Evolutionary conservation across 2,888 invertebrate genomes (phyloP).

Genomic region (Ecdyonurus torrentis): DNA sequence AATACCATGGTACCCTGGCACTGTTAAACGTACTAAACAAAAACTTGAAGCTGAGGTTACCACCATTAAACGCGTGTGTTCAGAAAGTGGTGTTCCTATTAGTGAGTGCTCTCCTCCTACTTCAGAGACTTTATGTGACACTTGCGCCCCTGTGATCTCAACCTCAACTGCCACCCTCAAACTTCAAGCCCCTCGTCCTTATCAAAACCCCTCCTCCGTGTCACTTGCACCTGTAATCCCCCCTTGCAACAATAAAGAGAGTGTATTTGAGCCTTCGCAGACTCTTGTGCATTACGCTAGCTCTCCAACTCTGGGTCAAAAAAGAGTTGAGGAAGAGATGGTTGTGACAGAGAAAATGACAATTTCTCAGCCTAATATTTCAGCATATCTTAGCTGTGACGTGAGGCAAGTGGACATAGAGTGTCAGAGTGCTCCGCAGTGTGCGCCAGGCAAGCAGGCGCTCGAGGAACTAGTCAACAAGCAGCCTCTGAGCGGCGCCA

Average conservation of each 20-base stretch:
- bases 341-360: slow-evolving; percentile 14
- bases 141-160: background rate
- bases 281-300: slow-evolving; percentile 23
- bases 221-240: slow-evolving; percentile 1
- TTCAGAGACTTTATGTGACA: background rate
- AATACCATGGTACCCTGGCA: slow-evolving; percentile 48
- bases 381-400: background rate
- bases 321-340: slow-evolving; percentile 17
- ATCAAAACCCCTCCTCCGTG: slow-evolving; percentile 11
- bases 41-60: slow-evolving; percentile 42
- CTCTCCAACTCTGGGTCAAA: slow-evolving; percentile 20
- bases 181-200: slow-evolving; percentile 12
- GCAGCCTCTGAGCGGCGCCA: background rate
- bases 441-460: background rate
- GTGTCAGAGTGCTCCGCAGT: slow-evolving; percentile 2
- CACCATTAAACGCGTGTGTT: slow-evolving; percentile 20
- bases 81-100: slow-evolving; percentile 8
- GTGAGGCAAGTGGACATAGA: background rate
- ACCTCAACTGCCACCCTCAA: slow-evolving; percentile 9
- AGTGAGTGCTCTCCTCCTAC: background rate
- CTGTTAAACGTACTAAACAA: slow-evolving; percentile 50
- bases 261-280: background rate
- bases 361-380: slow-evolving; percentile 13
- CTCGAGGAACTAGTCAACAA: background rate
- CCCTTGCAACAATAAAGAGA: background rate